Evolutionary conservation across 2,797 vertebrate species (phyloP).

Genomic region (Hafferia zeledoni): DNA sequence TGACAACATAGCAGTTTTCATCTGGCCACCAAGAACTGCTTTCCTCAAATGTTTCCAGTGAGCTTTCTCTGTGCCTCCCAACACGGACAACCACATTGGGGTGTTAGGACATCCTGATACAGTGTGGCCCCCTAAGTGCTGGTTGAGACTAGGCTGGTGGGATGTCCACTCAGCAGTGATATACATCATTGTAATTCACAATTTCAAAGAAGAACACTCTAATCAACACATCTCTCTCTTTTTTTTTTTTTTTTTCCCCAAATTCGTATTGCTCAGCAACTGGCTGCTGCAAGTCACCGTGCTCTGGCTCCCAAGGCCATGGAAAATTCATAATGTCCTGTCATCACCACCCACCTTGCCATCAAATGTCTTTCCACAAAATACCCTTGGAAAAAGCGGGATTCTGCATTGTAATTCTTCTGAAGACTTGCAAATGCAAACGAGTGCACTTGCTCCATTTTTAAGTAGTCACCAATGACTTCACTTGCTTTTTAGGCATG

Average conservation of each 20-base stretch:
- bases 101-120: neutral
- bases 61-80: neutral
- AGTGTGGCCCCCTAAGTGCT: neutral
- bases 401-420: conserved; percentile 2
- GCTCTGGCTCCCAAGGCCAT: neutral
- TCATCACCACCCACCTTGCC: conserved; percentile 5
- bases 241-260: neutral
- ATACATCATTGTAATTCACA: neutral
- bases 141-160: neutral
- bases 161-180: neutral
- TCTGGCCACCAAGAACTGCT: conserved; percentile 11
- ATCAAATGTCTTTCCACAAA: conserved; percentile 48
- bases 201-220: neutral
- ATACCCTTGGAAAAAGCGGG: neutral
- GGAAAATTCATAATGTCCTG: conserved; percentile 20
- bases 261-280: neutral
- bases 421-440: conserved; percentile 40
- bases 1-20: conserved; percentile 34
- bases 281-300: neutral
- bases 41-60: neutral
- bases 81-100: rapidly evolving
- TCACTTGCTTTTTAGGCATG: conserved; percentile 32
- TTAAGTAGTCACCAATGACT: conserved; percentile 14
- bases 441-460: neutral
- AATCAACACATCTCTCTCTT: neutral